Base-by-base conservation (phyloP, 2,888 invertebrate species). In the Morpho helenor region DNA sequence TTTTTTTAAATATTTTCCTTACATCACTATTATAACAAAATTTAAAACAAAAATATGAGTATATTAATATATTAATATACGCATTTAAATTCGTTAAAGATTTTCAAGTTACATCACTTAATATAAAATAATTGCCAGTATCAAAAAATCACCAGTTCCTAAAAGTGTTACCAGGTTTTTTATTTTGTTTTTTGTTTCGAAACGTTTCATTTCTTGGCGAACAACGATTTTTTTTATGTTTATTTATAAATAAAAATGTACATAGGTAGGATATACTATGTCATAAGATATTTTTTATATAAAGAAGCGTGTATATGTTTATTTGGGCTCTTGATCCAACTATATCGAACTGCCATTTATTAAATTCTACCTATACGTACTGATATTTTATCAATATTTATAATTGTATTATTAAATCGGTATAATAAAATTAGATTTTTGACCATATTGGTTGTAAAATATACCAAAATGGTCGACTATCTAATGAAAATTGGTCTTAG, bases 401-500 rank as follows among this genome's bases (percentile, higher is more conserved):
- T 68, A 65, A 72, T 73, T 73, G 69, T 74, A 66, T 70, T 66
- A 65, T 65, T 58, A 57, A 64, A 69, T 67, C 56, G 53, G 23
- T 42, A 23, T 61, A 66, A 66, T 69, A 68, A 56, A 71, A 87
- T 87, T 88, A 87, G 87, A 82, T 70, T 77, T 85, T 89, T 87
- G 87, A 82, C 83, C 84, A 76, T 79, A 72, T 81, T 79, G 89
- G 77, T 80, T 77, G 84, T 76, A 39, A 23, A 61, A 61, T 46
- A 44, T 59, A 66, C 81, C 88, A 74, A 77, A 68, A 75, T 80
- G 86, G 86, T 86, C 78, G 88, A 89, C 87, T 76, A 62, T 84
- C 81, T 89, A 87, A 88, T 87, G 71, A 59, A 66, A 63, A 77
- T 82, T 80, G 79, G 80, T 75, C 68, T 68, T 77, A 77, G 68